Evolutionary conservation across 2,797 vertebrate genomes (phyloP).

Genomic region (Trichosurus vulpecula): DNA sequence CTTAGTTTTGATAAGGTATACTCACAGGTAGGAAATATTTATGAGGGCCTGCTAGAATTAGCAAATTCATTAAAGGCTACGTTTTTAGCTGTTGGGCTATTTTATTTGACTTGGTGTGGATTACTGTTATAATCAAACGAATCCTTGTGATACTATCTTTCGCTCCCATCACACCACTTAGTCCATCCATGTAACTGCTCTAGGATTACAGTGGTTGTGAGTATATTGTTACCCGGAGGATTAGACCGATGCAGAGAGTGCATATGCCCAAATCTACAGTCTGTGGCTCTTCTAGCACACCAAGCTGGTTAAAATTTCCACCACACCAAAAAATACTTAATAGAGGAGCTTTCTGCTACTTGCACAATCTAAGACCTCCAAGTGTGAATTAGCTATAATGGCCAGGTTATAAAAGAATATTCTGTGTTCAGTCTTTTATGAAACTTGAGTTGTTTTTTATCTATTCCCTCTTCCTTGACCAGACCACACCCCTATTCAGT

Average conservation of each 20-base stretch:
- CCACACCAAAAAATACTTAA: neutral
- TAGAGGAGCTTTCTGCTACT: neutral
- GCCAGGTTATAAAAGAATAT: neutral
- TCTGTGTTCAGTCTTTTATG: slow-evolving; percentile 1
- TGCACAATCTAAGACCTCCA: neutral
- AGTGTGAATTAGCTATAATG: neutral
- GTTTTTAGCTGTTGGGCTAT: slow-evolving; percentile 64
- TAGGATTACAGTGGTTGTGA: slow-evolving; percentile 69
- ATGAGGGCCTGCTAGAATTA: slow-evolving; percentile 65
- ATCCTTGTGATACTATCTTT: slow-evolving; percentile 77
- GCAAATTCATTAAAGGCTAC: slow-evolving; percentile 64
- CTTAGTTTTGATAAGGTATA: slow-evolving; percentile 48
- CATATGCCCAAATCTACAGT: slow-evolving; percentile 40
- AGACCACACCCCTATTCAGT: slow-evolving; percentile 63
- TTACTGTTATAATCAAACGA: slow-evolving; percentile 77
- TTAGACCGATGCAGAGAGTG: slow-evolving; percentile 38
- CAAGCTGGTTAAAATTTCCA: slow-evolving; percentile 8
- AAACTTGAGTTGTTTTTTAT: slow-evolving; percentile 19
- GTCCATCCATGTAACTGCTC: slow-evolving; percentile 72
- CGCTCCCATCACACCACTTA: slow-evolving; percentile 76
- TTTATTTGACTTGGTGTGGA: slow-evolving; percentile 73
- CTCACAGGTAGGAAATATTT: slow-evolving; percentile 61
- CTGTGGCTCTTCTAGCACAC: slow-evolving; percentile 23
- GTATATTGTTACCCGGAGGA: slow-evolving; percentile 69
- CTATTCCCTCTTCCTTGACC: slow-evolving; percentile 15